phyloP scores from a whole-genome alignment of 2,888 invertebrate species.

The Lochmaea crataegi region DNA sequence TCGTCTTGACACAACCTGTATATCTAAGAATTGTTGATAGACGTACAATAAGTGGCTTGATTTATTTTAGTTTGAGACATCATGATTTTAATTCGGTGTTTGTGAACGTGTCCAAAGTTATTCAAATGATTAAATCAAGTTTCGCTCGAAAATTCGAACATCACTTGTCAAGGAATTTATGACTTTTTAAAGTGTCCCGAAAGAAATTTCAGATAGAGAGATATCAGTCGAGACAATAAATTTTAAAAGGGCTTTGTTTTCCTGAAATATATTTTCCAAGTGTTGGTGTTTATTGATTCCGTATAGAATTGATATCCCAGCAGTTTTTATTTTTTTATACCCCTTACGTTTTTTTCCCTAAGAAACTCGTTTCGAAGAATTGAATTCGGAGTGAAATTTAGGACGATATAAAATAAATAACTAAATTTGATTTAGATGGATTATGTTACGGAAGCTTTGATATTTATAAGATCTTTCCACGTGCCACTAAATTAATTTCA shows the following conservation, averaged over 20 bases:
- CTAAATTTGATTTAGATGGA: background rate
- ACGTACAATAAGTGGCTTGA: too few species aligned
- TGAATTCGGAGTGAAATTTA: background rate
- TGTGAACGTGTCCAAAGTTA: background rate
- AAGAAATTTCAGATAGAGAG: conserved; percentile 15
- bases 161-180: conserved; percentile 9
- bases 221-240: conserved; percentile 15
- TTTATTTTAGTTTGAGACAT: too few species aligned
- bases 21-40: too few species aligned
- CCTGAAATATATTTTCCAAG: conserved; percentile 26
- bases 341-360: background rate
- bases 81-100: too few species aligned
- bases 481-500: background rate
- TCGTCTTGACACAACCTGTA: too few species aligned
- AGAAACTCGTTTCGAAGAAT: conserved; percentile 3
- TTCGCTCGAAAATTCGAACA: background rate
- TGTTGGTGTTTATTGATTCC: conserved; percentile 29
- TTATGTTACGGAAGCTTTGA: background rate
- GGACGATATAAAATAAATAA: too few species aligned
- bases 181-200: background rate
- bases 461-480: background rate
- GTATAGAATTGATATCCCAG: conserved; percentile 19
- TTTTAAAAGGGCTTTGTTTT: conserved; percentile 27
- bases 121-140: background rate
- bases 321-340: conserved; percentile 28